Evolutionary conservation across 2,113 vertebrate species (phyloP).

Genomic region (Parotia lawesii): DNA sequence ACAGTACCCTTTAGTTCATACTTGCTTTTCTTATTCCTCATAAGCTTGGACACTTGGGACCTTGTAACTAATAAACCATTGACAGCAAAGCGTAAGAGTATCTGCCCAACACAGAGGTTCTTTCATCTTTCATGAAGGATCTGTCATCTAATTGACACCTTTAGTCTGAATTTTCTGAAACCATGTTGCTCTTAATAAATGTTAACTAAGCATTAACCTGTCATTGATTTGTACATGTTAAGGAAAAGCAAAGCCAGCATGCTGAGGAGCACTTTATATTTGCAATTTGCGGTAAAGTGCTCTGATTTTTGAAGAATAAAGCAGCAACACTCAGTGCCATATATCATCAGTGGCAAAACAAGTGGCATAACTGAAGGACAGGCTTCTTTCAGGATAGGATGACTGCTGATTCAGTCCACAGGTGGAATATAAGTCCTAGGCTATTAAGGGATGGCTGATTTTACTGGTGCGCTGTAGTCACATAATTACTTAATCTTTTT

Average conservation of each 20-base stretch:
- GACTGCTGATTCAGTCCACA: neutral
- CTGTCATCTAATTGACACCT: constrained; percentile 38
- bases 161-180: constrained; percentile 56
- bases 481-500: neutral
- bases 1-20: neutral
- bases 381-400: neutral
- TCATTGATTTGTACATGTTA: constrained; percentile 36
- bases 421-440: neutral
- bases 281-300: neutral
- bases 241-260: constrained; percentile 14
- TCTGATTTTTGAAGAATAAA: constrained; percentile 16
- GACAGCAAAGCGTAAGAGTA: neutral
- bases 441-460: neutral
- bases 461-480: neutral
- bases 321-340: neutral
- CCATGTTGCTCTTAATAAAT: constrained; percentile 56
- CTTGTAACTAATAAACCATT: constrained; percentile 35
- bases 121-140: constrained; percentile 42
- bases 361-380: neutral
- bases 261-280: neutral
- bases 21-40: neutral
- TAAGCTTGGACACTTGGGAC: neutral
- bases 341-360: neutral
- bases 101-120: neutral
- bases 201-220: constrained; percentile 61